phyloP scores from a whole-genome alignment of 2,888 invertebrate species.

The Cryptus viduatorius region DNA sequence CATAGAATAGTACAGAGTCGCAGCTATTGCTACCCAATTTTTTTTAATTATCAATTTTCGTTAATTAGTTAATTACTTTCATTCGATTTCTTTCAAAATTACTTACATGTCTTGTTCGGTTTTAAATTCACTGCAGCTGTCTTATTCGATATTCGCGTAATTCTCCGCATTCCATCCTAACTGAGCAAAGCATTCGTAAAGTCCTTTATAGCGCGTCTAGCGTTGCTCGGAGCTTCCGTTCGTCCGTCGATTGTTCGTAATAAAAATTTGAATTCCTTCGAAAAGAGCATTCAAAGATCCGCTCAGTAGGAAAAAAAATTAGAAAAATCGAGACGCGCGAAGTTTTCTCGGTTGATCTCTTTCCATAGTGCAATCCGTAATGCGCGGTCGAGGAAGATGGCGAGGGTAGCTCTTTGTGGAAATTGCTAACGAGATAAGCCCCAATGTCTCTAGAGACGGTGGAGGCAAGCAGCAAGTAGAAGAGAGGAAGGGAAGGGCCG shows the following conservation, averaged over 20 bases:
- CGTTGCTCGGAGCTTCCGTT: not conserved
- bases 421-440: slow-evolving; percentile 23
- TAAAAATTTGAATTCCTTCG: not conserved
- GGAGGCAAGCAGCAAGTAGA: not conserved
- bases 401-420: slow-evolving; percentile 14
- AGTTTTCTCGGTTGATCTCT: not conserved
- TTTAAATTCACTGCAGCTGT: too few relatives aligned
- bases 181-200: too few relatives aligned
- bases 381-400: not conserved
- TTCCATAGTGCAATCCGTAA: slow-evolving; percentile 3
- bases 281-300: not conserved
- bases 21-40: too few relatives aligned
- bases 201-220: not conserved
- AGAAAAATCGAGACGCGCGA: not conserved
- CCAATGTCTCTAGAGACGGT: slow-evolving; percentile 19
- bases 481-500: slow-evolving; percentile 12
- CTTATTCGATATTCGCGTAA: too few relatives aligned
- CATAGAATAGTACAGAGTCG: too few relatives aligned
- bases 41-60: too few relatives aligned
- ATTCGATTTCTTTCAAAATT: too few relatives aligned
- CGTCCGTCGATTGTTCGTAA: not conserved
- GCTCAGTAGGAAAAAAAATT: not conserved
- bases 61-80: too few relatives aligned
- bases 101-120: not conserved
- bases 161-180: too few relatives aligned